phyloP scores from a whole-genome alignment of 2,888 invertebrate species.

The Thecocarcelia acutangulata region DNA sequence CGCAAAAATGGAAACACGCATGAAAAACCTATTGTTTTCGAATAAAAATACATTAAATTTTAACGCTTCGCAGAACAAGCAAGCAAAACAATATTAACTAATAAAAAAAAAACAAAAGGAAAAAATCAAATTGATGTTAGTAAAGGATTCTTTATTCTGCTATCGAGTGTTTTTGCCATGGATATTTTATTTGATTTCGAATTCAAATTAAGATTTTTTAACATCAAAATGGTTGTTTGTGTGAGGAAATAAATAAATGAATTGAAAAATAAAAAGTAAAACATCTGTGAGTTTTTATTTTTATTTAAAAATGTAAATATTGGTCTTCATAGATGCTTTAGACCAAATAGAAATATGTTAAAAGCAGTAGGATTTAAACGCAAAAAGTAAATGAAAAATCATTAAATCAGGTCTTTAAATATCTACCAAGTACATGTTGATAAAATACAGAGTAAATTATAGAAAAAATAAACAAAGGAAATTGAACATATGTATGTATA shows the following conservation, averaged over 20 bases:
- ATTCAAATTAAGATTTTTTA: conserved; percentile 53
- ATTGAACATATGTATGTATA: no score
- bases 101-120: conserved; percentile 11
- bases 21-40: conserved; percentile 34
- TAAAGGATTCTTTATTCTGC: conserved; percentile 3
- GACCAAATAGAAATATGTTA: no score
- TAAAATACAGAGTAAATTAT: background rate
- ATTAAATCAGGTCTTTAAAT: no score
- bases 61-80: conserved; percentile 59
- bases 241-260: conserved; percentile 30
- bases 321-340: background rate
- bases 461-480: conserved; percentile 33
- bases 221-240: conserved; percentile 38
- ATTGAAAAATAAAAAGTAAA: conserved; percentile 14
- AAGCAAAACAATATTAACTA: conserved; percentile 34
- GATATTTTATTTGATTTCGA: conserved; percentile 12
- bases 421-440: no score
- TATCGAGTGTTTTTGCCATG: conserved; percentile 22
- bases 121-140: background rate
- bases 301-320: background rate
- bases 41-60: conserved; percentile 65
- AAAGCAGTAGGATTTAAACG: no score
- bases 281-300: background rate
- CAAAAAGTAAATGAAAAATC: no score
- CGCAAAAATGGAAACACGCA: background rate